These are phyloP conservation scores for Orchestes rusci DNA, from an alignment of 2,888 invertebrate species.

Conservation along the genomic window DNA sequence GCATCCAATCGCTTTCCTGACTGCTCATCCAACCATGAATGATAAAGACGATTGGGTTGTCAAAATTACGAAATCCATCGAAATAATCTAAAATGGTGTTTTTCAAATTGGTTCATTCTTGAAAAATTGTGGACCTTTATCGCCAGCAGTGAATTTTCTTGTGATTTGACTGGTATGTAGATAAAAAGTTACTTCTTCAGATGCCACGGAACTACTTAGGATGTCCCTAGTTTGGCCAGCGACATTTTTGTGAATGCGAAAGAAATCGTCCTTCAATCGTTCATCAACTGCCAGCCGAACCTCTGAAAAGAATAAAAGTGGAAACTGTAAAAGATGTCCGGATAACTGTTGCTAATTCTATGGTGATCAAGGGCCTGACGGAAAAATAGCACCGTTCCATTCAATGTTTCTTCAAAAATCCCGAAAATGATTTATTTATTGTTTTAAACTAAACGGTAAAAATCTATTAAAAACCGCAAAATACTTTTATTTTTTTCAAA, in stretches of 20 bases:
- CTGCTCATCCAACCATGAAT: conserved; percentile 34
- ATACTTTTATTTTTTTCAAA: too few species aligned
- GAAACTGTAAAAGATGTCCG: too few species aligned
- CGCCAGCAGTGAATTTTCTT: conserved; percentile 24
- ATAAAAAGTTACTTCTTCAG: conserved; percentile 30
- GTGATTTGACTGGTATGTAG: conserved; percentile 28
- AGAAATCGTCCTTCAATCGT: conserved; percentile 29
- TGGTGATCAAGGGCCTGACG: too few species aligned
- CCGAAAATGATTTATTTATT: too few species aligned
- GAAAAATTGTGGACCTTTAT: too few species aligned
- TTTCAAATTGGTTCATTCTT: too few species aligned
- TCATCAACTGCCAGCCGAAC: conserved; percentile 18
- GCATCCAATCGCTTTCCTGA: conserved; percentile 30
- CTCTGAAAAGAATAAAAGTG: conserved; percentile 5
- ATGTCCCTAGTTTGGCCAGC: conserved; percentile 29
- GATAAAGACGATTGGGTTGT: conserved; percentile 29
- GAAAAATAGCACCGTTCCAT: too few species aligned
- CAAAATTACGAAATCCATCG: conserved; percentile 20
- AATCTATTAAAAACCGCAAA: too few species aligned
- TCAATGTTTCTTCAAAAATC: too few species aligned
- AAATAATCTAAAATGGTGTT: conserved; percentile 22
- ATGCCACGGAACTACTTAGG: conserved; percentile 27
- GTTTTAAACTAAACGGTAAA: too few species aligned
- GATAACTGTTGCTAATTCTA: too few species aligned
- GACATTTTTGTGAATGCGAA: conserved; percentile 31